Base-by-base conservation (phyloP, 2,113 vertebrate genomes). In the Vanacampus margaritifer region DNA sequence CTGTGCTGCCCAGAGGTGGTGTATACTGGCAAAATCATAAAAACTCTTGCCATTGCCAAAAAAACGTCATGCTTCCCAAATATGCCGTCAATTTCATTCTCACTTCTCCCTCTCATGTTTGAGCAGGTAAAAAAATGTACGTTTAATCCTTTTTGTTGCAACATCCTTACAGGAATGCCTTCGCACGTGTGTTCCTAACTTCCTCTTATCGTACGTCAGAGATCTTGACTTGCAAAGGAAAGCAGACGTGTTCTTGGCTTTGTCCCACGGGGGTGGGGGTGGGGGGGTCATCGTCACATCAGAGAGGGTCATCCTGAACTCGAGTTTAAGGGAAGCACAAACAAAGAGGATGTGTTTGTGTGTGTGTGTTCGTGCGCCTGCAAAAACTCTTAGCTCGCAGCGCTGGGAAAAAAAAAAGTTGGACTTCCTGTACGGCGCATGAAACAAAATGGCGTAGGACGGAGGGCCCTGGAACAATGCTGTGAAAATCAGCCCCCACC, bases 401-500 rank as follows among this genome's bases (percentile, higher is more conserved):
- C 64, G 65, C 75, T 89, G 87, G 88, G 87, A 88, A 89, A 82
- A 84, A 81, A 23, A 16, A 32, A 36, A 11, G 74, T 84, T 85
- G 87, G 84, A 89, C 83, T 91, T 91, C 88, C 90, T 88, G 79
- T 75, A 63, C 75, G 74, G 80, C 46, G 83, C 76, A 85, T 86
- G 88, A 90, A 90, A 86, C 84, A 89, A 90, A 74, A 91, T 89
- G 87, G 86, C 64, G 39, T 73, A 58, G 67, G 60, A 81, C 13
- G 32, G 64, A 72, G 81, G 61, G 82, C 81, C 67, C 62, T 70
- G 84, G 80, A 91, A 91, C 90, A 91, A 91, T 91, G 81, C 87
- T 91, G 90, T 89, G 90, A 91, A 89, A 91, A 71, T 83, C 78
- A 60, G 88, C 79, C 86, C 75, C 80, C 88, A 81, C 88, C 89